Evolutionary conservation across 2,888 invertebrate species (phyloP), one percentile per base, ranked within the genome.

Genomic region (Scrobipalpa costella): DNA sequence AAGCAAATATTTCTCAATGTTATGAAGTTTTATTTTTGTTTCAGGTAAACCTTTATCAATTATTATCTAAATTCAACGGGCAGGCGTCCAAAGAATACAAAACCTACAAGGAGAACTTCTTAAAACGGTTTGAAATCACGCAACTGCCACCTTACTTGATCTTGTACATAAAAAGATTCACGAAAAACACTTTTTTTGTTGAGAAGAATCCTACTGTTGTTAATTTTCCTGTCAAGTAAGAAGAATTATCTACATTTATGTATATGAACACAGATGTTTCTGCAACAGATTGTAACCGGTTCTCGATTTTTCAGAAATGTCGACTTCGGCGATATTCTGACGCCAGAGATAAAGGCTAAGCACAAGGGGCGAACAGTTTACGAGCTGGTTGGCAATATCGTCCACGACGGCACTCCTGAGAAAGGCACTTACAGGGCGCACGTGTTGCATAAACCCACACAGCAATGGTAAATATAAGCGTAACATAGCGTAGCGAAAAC

Each of bases 141-240:
- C 93, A 95, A 73, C 90, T 99, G 68, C 99, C 99, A 7, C 98
- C 97, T 0, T 99, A 97, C 86, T 93, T 99, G 63, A 99, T 99
- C 76, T 88, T 99, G 63, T 99, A 98, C 77, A 98, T 99, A 69
- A 99, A 99, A 90, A 93, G 99, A 68, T 99, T 99, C 84, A 99
- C 98, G 0, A 99, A 98, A 88, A 99, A 99, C 82, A 98, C 98
- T 7, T 99, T 99, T 90, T 99, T 98, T 78, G 94, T 98, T 17
- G 99, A 99, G 85, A 99, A 99, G 88, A 99, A 99, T 92, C 99
- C 99, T 0, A 99, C 99, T 0, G 99, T 99, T 78, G 99, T 99
- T 2, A 99, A 99, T 85, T 99, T 99, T 84, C 99, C 99, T 3
- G 98, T 99, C 66, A 98, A 98, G 98, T 98, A 92, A 94, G 96